Percentiles rank a stretch among this genome's conserved stretches.
These are phyloP conservation scores for Acanthosepion esculentum DNA, from an alignment of 2,888 invertebrate genomes.

Conservation along the genomic window DNA sequence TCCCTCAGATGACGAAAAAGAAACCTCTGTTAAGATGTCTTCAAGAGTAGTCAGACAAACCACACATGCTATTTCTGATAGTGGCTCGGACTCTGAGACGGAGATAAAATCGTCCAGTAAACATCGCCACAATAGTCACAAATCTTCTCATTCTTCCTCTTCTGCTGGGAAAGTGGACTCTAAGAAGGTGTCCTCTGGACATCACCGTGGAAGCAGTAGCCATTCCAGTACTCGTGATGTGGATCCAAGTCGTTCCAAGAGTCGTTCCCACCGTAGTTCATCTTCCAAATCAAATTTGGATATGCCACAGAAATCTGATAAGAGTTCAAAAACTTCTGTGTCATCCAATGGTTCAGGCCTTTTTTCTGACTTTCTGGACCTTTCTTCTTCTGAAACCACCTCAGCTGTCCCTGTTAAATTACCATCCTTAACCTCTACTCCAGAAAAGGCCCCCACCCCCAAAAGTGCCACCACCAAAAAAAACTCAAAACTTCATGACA, in stretches of 20 bases:
- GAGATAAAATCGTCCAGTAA: not conserved
- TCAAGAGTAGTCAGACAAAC: not conserved
- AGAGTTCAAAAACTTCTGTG: not conserved
- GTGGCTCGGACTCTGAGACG: slow-evolving; percentile 51
- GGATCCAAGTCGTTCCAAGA: not conserved
- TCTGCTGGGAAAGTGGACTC: not conserved
- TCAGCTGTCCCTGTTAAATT: not conserved
- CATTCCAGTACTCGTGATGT: not conserved
- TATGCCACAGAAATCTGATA: not conserved
- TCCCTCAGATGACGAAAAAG: slow-evolving; percentile 57
- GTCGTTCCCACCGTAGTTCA: not conserved
- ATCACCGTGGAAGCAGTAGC: not conserved
- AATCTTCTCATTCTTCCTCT: not conserved
- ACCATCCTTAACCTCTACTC: not conserved
- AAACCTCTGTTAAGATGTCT: not conserved
- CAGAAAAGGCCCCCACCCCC: not conserved
- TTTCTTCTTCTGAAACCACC: not conserved
- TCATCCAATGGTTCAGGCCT: slow-evolving; percentile 17
- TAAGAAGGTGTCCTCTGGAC: not conserved
- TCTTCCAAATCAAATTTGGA: not conserved
- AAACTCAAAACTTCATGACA: slow-evolving; percentile 49
- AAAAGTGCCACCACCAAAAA: not conserved
- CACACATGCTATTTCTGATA: slow-evolving; percentile 61
- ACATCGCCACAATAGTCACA: not conserved
- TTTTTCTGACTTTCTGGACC: slow-evolving; percentile 13